Evolutionary conservation across 2,888 invertebrate species (phyloP).

Genomic region (Cerceris ruficornis): DNA sequence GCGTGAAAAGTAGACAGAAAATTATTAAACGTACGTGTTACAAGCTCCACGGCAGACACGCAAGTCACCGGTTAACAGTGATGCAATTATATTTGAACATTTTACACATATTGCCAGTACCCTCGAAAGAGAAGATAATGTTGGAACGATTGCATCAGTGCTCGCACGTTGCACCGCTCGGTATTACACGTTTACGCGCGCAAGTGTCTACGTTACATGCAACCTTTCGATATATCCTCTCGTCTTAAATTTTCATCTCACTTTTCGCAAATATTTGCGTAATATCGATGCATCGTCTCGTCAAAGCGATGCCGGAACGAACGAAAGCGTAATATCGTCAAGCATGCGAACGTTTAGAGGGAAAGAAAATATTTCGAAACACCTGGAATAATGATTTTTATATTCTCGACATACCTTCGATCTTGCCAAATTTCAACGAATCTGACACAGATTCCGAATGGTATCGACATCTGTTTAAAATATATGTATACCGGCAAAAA

Average conservation of each 20-base stretch:
- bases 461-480: not conserved
- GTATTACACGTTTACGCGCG: conserved; percentile 46
- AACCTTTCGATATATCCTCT: conserved; percentile 54
- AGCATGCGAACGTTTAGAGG: not conserved
- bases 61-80: conserved; percentile 23
- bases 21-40: conserved; percentile 18
- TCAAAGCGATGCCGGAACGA: conserved; percentile 5
- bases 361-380: too few relatives aligned
- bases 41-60: conserved; percentile 9
- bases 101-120: conserved; percentile 52
- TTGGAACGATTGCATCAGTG: conserved; percentile 61
- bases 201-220: conserved; percentile 35
- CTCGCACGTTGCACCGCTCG: conserved; percentile 23
- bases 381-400: too few relatives aligned
- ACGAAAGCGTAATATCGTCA: not conserved
- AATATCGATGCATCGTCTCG: conserved; percentile 12
- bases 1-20: not conserved
- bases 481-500: not conserved
- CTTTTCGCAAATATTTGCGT: conserved; percentile 48
- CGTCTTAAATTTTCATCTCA: conserved; percentile 45
- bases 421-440: not conserved
- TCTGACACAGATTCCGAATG: not conserved
- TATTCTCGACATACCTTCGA: too few relatives aligned
- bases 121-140: conserved; percentile 60
- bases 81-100: conserved; percentile 63